Conservation (phyloP, 2,797 vertebrate genomes). For the Gymnothorax reevesii region DNA sequence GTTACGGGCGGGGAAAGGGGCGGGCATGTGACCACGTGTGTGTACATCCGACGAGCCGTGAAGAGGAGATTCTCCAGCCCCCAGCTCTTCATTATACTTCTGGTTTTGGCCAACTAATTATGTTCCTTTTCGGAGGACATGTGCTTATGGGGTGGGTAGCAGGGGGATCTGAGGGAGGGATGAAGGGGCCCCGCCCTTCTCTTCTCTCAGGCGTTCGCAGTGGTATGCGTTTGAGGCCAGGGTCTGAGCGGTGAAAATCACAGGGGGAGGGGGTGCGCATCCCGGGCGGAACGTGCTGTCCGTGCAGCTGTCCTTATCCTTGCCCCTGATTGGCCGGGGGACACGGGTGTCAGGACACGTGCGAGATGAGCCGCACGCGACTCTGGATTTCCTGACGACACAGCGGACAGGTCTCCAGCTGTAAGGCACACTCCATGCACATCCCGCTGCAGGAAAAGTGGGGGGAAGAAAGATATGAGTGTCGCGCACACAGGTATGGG, state of each 20-base stretch:
- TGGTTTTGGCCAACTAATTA: conserved; percentile 13
- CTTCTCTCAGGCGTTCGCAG: conserved; percentile 29
- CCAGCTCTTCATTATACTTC: conserved; percentile 22
- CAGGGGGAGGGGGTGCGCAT: conserved; percentile 51
- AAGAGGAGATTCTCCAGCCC: conserved; percentile 45
- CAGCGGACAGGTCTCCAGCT: conserved; percentile 97
- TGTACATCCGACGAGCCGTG: not conserved
- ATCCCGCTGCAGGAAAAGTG: conserved; percentile 79
- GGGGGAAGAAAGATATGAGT: too few relatives aligned
- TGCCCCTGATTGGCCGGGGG: conserved; percentile 32
- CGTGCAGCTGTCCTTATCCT: conserved; percentile 48
- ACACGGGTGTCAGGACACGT: conserved; percentile 91
- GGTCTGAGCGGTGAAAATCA: conserved; percentile 25
- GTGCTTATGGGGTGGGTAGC: not conserved
- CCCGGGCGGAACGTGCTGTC: conserved; percentile 50
- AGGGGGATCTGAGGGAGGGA: conserved; percentile 7
- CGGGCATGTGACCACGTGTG: not conserved
- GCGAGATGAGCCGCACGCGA: conserved; percentile 95
- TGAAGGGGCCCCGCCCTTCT: conserved; percentile 1
- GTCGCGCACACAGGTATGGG: not conserved
- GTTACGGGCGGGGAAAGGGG: conserved; percentile 26
- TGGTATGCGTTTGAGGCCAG: conserved; percentile 6
- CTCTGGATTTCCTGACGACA: conserved; percentile 98
- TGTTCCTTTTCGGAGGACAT: not conserved
- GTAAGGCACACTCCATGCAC: conserved; percentile 99